Evolutionary conservation across 2,888 invertebrate species (phyloP), one percentile per base, ranked within the genome.

Genomic region (Catocala sponsa): DNA sequence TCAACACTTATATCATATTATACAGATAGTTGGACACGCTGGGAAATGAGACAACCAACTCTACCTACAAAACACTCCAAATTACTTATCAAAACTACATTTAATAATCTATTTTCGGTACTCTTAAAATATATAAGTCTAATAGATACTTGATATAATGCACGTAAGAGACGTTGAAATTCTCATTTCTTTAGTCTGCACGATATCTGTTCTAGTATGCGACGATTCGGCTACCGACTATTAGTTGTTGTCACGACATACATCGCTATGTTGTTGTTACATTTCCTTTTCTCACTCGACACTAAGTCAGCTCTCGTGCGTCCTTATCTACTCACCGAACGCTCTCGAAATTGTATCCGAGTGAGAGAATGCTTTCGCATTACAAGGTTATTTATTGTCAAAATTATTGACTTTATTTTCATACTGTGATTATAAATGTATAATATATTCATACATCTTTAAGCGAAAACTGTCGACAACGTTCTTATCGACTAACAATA

Each of bases 131-230:
- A 44, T 25, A 12, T 52, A 52, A 46, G 51, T 58, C 12, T 64
- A 43, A 43, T 59, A 61, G 54, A 60, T 56, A 51, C 59, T 68
- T 60, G 55, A 53, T 44, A 53, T 52, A 55, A 43, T 59, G 64
- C 62, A 69, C 65, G 52, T 68, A 55, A 56, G 52, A 49, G 43
- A 41, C 33, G 44, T 47, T 61, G 54, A 13, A 41, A 51, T 51
- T 56, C 61, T 70, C 57, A 74, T 76, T 70, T 68, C 67, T 59
- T 63, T 56, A 61, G 66, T 66, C 53, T 56, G 64, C 55, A 68
- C 55, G 53, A 62, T 68, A 59, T 59, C 74, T 63, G 70, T 66
- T 73, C 41, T 13, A 61, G 52, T 52, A 51, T 49, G 55, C 51
- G 50, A 67, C 50, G 50, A 63, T 65, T 69, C 60, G 74, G 65